Evolutionary conservation across 2,888 invertebrate genomes (phyloP).

Genomic region (Mylabris sibirica): DNA sequence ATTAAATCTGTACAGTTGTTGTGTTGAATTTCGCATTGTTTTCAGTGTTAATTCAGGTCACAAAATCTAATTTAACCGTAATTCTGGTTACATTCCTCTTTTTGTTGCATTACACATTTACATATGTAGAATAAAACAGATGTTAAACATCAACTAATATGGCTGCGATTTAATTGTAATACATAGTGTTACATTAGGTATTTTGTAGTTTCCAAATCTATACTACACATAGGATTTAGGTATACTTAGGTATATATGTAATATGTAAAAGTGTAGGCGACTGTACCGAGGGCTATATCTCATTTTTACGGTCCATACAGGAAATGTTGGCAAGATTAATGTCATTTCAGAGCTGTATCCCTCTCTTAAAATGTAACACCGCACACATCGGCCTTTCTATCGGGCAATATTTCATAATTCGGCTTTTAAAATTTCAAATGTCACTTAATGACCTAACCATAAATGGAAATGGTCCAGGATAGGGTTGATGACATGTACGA

Average conservation of each 20-base stretch:
- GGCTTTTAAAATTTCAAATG: constrained; percentile 43
- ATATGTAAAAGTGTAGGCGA: constrained; percentile 2
- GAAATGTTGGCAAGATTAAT: constrained; percentile 53
- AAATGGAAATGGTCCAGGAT: constrained; percentile 38
- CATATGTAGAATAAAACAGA: background rate
- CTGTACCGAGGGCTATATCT: constrained; percentile 37
- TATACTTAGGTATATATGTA: background rate
- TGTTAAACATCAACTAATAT: background rate
- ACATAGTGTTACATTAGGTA: background rate
- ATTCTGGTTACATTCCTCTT: constrained; percentile 1
- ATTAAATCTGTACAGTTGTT: background rate
- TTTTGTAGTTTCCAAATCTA: background rate
- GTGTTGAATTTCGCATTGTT: background rate
- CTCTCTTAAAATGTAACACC: constrained; percentile 43
- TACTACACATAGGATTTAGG: background rate
- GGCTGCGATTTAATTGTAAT: background rate
- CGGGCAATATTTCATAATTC: constrained; percentile 40
- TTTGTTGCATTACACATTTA: background rate
- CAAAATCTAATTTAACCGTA: background rate
- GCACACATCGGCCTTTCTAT: constrained; percentile 24
- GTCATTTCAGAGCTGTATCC: constrained; percentile 45
- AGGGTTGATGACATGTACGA: constrained; percentile 19
- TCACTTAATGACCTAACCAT: constrained; percentile 41
- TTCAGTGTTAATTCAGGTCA: constrained; percentile 2
- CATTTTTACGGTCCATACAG: constrained; percentile 52